phyloP scores from a whole-genome alignment of 2,113 vertebrate species.

The Gnathonemus longibarbis region DNA sequence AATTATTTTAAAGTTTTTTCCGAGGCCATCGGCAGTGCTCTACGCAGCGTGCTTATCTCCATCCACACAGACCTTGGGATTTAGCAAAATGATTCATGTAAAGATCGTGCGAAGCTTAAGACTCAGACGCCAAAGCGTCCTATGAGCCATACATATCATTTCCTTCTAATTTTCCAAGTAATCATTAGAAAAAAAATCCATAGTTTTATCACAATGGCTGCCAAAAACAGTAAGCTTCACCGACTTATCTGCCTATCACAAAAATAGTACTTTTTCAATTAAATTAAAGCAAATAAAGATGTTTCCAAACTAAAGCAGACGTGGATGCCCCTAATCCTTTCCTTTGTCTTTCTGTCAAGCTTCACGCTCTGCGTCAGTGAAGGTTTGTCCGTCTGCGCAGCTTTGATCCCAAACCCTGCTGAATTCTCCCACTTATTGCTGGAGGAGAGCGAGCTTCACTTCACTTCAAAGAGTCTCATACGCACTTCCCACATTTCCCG shows the following conservation, averaged over 20 bases:
- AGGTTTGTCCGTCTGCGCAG: too few species aligned
- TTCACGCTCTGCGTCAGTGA: not conserved
- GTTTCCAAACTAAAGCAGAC: not conserved
- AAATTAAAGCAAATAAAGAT: not conserved
- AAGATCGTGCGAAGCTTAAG: constrained; percentile 25
- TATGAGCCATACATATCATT: not conserved
- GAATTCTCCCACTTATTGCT: not conserved
- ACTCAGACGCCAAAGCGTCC: constrained; percentile 20
- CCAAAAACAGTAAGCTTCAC: not conserved
- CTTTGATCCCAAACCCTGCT: not conserved
- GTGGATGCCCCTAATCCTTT: not conserved
- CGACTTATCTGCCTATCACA: not conserved
- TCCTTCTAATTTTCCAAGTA: not conserved
- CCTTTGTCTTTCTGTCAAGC: not conserved
- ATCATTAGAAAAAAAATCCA: not conserved
- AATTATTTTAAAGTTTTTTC: constrained; percentile 49
- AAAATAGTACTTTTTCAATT: not conserved
- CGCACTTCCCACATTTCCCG: not conserved
- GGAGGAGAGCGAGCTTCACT: not conserved
- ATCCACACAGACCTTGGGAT: constrained; percentile 34
- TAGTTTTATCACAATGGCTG: not conserved
- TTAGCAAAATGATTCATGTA: constrained; percentile 20
- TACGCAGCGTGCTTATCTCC: not conserved
- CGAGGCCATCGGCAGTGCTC: constrained; percentile 47
- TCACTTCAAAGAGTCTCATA: not conserved